A percentile compares a stretch with the other conserved stretches of the same genome.
Conservation (phyloP, 2,888 invertebrate species). For the Tipula unca region DNA sequence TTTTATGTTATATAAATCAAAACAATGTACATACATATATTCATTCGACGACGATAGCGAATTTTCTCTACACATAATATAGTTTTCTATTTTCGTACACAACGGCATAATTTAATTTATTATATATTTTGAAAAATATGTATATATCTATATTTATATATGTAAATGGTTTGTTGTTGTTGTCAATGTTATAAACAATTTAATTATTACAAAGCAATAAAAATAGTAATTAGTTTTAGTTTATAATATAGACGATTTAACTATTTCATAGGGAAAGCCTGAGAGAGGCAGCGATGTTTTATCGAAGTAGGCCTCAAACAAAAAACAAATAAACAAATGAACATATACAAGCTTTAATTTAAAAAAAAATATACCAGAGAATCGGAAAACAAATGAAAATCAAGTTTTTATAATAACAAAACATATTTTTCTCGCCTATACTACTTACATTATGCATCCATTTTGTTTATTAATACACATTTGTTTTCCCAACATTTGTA, state of each 20-base stretch:
- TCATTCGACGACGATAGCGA: neutral
- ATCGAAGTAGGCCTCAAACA: neutral
- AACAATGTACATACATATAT: neutral
- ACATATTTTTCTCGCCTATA: neutral
- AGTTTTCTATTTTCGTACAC: neutral
- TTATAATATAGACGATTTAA: neutral
- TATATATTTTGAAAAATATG: neutral
- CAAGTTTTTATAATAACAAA: neutral
- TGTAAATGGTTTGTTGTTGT: neutral
- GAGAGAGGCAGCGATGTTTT: neutral
- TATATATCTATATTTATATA: neutral
- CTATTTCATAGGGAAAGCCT: neutral
- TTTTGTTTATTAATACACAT: neutral
- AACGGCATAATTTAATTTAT: neutral
- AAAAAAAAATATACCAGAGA: no score
- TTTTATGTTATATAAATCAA: slow-evolving; percentile 8
- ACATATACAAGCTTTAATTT: neutral
- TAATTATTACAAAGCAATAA: neutral
- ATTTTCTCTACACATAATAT: neutral
- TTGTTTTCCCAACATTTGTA: neutral
- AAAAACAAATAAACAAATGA: neutral
- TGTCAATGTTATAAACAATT: neutral
- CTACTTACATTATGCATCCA: slow-evolving; percentile 4
- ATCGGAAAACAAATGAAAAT: neutral
- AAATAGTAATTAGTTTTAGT: no score